Evolutionary conservation across 1,140 invertebrate genomes (phyloP).

Genomic region (Euwallacea similis): DNA sequence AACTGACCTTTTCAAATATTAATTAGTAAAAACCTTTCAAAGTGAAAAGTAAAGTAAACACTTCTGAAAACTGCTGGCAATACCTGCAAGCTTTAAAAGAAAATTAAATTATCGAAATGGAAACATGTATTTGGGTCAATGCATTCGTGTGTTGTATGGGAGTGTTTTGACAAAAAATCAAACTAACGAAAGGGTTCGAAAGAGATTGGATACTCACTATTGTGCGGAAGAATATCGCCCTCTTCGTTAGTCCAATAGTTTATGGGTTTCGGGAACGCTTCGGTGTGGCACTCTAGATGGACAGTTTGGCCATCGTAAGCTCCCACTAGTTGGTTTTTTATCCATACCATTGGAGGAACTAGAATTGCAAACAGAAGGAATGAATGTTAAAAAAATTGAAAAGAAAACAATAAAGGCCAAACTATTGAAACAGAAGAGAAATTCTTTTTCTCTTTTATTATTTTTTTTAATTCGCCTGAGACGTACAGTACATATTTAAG

Average conservation of each 20-base stretch:
- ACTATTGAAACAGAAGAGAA: too few relatives aligned
- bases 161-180: background rate
- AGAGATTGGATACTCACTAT: conserved; percentile 53
- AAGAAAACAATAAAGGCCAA: too few relatives aligned
- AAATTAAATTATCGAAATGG: background rate
- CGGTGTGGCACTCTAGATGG: conserved; percentile 79
- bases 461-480: too few relatives aligned
- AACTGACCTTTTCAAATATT: too few relatives aligned
- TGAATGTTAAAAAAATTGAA: too few relatives aligned
- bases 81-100: conserved; percentile 2
- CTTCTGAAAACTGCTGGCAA: too few relatives aligned
- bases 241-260: conserved; percentile 81
- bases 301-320: conserved; percentile 72
- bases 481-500: too few relatives aligned
- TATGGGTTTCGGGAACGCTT: conserved; percentile 84
- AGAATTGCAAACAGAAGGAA: background rate
- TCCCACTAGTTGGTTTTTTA: conserved; percentile 79
- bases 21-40: too few relatives aligned
- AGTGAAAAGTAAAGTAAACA: too few relatives aligned
- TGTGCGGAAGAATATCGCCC: conserved; percentile 74
- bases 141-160: background rate
- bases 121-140: conserved; percentile 6
- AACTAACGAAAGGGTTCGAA: background rate
- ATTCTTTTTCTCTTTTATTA: too few relatives aligned
- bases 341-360: conserved; percentile 82